These are phyloP conservation scores for Acromyrmex echinatior DNA, from an alignment of 1,140 invertebrate species.

Conservation along the genomic window DNA sequence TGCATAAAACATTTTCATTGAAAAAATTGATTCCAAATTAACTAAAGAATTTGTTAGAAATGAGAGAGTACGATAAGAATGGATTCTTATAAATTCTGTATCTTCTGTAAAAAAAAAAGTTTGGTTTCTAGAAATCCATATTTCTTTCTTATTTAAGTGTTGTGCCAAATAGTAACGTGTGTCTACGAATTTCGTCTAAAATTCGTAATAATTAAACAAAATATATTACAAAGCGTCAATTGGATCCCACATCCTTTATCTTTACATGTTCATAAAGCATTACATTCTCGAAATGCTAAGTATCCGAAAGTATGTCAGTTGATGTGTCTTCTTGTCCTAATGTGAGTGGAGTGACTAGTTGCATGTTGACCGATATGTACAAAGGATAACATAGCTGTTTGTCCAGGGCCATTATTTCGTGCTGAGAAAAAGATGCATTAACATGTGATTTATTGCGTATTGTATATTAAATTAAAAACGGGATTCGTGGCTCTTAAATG, in stretches of 20 bases:
- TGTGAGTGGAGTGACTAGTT: slow-evolving; percentile 88
- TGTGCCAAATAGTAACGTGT: slow-evolving; percentile 58
- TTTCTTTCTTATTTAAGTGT: slow-evolving; percentile 48
- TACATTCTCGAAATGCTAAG: slow-evolving; percentile 71
- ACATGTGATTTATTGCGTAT: slow-evolving; percentile 42
- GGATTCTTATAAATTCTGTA: background rate
- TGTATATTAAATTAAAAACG: slow-evolving; percentile 21
- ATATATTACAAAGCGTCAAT: slow-evolving; percentile 42
- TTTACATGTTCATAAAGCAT: slow-evolving; percentile 30
- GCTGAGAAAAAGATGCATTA: slow-evolving; percentile 81
- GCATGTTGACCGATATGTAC: slow-evolving; percentile 90
- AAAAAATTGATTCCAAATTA: background rate
- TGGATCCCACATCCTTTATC: slow-evolving; percentile 47
- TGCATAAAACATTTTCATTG: background rate
- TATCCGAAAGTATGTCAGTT: slow-evolving; percentile 70
- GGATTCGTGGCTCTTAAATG: slow-evolving; percentile 88
- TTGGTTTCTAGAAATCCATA: slow-evolving; percentile 45
- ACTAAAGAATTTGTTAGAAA: slow-evolving; percentile 10
- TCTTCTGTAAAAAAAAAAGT: background rate
- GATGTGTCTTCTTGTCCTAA: slow-evolving; percentile 73
- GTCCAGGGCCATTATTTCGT: slow-evolving; percentile 89
- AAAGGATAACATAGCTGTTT: slow-evolving; percentile 89
- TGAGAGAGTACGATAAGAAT: background rate
- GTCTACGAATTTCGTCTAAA: slow-evolving; percentile 26
- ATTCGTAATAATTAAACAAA: slow-evolving; percentile 31